These are phyloP conservation scores for Perccottus glenii DNA, from an alignment of 2,113 vertebrate species.

Conservation along the genomic window DNA sequence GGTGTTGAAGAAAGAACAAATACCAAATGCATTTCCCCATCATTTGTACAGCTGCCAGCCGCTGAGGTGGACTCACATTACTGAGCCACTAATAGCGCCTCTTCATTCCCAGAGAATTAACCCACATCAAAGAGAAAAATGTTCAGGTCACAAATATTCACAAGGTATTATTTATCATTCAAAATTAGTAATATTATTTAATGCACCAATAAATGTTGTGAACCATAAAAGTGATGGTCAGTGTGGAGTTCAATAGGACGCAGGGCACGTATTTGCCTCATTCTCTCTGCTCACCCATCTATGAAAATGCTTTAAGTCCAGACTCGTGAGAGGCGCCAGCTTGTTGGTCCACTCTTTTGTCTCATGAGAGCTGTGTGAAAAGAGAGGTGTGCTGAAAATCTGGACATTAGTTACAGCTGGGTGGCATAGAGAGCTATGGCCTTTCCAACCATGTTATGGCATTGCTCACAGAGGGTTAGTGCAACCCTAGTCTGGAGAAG, in stretches of 20 bases:
- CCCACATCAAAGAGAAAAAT: conserved; percentile 37
- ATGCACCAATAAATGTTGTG: too few relatives aligned
- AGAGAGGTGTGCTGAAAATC: conserved; percentile 62
- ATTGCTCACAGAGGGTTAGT: not conserved
- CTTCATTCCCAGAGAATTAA: conserved; percentile 69
- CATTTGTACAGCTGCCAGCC: conserved; percentile 82
- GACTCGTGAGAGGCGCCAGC: conserved; percentile 65
- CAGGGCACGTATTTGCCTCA: conserved; percentile 62
- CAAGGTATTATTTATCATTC: too few relatives aligned
- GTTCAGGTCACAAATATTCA: not conserved
- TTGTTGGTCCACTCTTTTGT: conserved; percentile 73
- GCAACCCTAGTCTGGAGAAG: not conserved
- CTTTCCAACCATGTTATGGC: conserved; percentile 17
- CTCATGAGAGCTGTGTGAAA: conserved; percentile 59
- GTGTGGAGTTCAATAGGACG: conserved; percentile 30
- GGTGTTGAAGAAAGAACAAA: conserved; percentile 60
- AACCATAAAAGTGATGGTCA: not conserved
- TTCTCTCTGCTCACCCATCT: conserved; percentile 84
- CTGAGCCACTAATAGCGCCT: conserved; percentile 78
- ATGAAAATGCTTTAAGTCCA: conserved; percentile 78
- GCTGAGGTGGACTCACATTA: conserved; percentile 51
- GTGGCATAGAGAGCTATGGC: conserved; percentile 40
- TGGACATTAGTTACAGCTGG: conserved; percentile 70
- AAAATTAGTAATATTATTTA: too few relatives aligned
- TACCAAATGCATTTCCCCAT: conserved; percentile 67